Evolutionary conservation across 1,140 invertebrate species (phyloP).

Genomic region (Cataglyphis hispanica): DNA sequence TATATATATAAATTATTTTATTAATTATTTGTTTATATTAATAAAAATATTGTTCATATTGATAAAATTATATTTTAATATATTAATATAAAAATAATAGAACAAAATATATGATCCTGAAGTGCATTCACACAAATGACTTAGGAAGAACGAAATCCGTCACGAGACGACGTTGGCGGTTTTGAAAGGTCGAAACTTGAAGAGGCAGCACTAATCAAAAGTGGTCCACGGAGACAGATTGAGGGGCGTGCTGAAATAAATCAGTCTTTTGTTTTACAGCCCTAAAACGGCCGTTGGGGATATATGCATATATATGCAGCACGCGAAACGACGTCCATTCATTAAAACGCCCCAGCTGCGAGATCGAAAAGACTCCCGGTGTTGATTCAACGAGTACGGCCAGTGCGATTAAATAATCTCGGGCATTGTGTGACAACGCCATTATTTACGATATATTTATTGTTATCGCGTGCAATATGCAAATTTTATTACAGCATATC

Average conservation of each 20-base stretch:
- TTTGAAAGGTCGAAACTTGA: slow-evolving; percentile 58
- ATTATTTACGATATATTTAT: slow-evolving; percentile 57
- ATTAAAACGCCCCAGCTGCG: slow-evolving; percentile 80
- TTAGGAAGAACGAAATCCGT: slow-evolving; percentile 24
- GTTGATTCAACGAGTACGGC: slow-evolving; percentile 52
- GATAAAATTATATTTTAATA: neutral
- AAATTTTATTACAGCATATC: slow-evolving; percentile 21
- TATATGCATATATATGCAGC: slow-evolving; percentile 69
- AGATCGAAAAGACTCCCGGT: slow-evolving; percentile 69
- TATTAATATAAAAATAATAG: slow-evolving; percentile 5
- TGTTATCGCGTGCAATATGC: neutral
- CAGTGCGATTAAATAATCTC: slow-evolving; percentile 58
- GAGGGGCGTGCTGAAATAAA: slow-evolving; percentile 81
- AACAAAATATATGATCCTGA: neutral
- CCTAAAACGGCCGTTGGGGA: slow-evolving; percentile 82
- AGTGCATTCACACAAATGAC: neutral
- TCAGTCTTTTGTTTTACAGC: slow-evolving; percentile 83
- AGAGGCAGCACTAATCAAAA: slow-evolving; percentile 77
- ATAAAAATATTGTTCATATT: neutral
- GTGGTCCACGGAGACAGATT: slow-evolving; percentile 81
- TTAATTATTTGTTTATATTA: neutral
- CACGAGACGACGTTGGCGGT: slow-evolving; percentile 24
- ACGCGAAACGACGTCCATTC: slow-evolving; percentile 80
- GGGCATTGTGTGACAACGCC: slow-evolving; percentile 30
- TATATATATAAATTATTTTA: neutral